phyloP scores from a whole-genome alignment of 2,113 vertebrate genomes.

The Rostratula benghalensis region DNA sequence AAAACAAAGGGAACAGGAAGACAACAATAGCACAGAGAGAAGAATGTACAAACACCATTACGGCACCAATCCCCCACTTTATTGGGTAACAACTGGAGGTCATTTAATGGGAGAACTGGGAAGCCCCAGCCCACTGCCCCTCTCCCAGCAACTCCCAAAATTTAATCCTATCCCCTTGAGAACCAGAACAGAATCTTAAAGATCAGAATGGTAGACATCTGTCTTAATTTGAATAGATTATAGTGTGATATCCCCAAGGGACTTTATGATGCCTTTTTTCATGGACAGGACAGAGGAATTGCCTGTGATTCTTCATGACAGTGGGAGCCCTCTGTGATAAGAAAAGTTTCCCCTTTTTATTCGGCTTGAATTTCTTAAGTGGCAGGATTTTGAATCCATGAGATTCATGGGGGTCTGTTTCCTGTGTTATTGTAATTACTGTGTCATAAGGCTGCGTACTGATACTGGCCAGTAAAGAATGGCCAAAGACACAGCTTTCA shows the following conservation, averaged over 20 bases:
- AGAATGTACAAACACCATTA: no score
- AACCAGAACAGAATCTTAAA: neutral
- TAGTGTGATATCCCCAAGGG: neutral
- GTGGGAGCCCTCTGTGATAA: neutral
- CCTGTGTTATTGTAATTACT: neutral
- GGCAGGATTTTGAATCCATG: neutral
- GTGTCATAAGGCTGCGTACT: rapidly evolving
- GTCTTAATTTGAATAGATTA: neutral
- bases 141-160: no score
- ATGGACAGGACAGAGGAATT: neutral
- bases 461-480: neutral
- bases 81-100: no score
- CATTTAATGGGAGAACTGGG: no score
- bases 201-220: neutral
- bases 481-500: neutral
- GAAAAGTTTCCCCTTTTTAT: neutral
- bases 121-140: no score
- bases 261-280: neutral
- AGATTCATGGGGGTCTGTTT: neutral
- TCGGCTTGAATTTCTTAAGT: neutral
- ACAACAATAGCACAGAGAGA: no score
- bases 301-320: rapidly evolving
- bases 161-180: no score
- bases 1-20: no score
- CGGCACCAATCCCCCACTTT: no score